Evolutionary conservation across 2,888 invertebrate species (phyloP).

Genomic region (Drosophila monieri): DNA sequence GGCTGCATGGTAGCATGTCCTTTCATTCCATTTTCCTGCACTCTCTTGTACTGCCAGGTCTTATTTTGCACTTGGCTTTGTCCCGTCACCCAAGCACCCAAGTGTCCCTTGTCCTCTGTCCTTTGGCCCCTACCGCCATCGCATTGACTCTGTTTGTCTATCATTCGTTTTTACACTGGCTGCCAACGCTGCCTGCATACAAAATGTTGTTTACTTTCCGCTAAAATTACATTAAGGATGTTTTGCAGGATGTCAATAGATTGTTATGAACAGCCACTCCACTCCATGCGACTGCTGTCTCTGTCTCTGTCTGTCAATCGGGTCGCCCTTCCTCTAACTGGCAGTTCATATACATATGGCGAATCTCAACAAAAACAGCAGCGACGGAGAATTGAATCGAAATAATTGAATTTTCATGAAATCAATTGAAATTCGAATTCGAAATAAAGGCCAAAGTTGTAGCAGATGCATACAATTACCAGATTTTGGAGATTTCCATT

Average conservation of each 20-base stretch:
- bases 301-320: constrained; percentile 19
- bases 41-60: constrained; percentile 10
- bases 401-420: constrained; percentile 66
- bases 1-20: constrained; percentile 36
- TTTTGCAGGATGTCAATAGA: constrained; percentile 77
- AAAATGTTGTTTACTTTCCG: constrained; percentile 77
- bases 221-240: constrained; percentile 81
- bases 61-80: constrained; percentile 33
- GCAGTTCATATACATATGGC: constrained; percentile 39
- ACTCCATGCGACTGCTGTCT: constrained; percentile 41
- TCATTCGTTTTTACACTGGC: constrained; percentile 38
- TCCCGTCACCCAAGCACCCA: neutral
- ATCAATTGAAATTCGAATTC: constrained; percentile 59
- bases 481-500: constrained; percentile 16
- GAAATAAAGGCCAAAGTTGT: constrained; percentile 52
- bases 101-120: neutral
- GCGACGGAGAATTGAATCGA: constrained; percentile 52
- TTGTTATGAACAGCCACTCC: constrained; percentile 64
- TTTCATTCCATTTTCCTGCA: constrained; percentile 49
- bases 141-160: constrained; percentile 1
- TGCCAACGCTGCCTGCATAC: constrained; percentile 72
- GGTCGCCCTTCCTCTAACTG: constrained; percentile 28
- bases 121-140: constrained; percentile 5
- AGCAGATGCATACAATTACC: constrained; percentile 46
- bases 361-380: constrained; percentile 23